These are phyloP conservation scores for Polydrusus pterygomalis DNA, from an alignment of 2,888 invertebrate genomes.

Conservation along the genomic window DNA sequence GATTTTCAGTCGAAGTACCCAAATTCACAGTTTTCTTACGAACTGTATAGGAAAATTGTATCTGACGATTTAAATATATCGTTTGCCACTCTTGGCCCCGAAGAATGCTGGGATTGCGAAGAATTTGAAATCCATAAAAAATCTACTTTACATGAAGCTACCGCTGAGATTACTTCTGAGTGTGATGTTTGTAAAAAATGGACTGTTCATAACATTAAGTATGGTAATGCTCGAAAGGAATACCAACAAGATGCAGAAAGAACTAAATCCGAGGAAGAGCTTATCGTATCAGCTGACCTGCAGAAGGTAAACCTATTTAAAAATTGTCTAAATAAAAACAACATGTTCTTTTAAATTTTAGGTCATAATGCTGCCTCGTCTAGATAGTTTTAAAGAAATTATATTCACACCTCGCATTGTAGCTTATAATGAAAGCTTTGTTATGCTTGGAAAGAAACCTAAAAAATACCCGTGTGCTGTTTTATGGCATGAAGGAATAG, in stretches of 20 bases:
- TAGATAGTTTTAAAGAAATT: no score
- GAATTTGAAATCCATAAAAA: constrained; percentile 21
- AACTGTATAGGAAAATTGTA: background rate
- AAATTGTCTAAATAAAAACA: constrained; percentile 14
- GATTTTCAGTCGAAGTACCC: background rate
- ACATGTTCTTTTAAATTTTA: no score
- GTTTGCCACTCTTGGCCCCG: no score
- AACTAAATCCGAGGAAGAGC: constrained; percentile 4
- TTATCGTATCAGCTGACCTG: constrained; percentile 29
- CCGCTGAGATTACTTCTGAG: background rate
- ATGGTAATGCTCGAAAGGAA: constrained; percentile 4
- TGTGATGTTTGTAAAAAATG: constrained; percentile 30
- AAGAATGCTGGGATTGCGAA: no score
- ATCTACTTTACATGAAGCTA: constrained; percentile 28
- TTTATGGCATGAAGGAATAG: constrained; percentile 55
- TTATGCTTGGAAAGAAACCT: constrained; percentile 51
- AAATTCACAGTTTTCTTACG: background rate
- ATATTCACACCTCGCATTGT: no score
- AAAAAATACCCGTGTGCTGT: constrained; percentile 41
- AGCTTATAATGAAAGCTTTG: constrained; percentile 55
- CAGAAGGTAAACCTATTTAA: constrained; percentile 29
- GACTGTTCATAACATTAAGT: background rate
- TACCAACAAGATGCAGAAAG: constrained; percentile 22
- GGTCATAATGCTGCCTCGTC: no score
- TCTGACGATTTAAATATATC: no score